phyloP scores from a whole-genome alignment of 1,140 invertebrate genomes.

The Contarinia nasturtii region DNA sequence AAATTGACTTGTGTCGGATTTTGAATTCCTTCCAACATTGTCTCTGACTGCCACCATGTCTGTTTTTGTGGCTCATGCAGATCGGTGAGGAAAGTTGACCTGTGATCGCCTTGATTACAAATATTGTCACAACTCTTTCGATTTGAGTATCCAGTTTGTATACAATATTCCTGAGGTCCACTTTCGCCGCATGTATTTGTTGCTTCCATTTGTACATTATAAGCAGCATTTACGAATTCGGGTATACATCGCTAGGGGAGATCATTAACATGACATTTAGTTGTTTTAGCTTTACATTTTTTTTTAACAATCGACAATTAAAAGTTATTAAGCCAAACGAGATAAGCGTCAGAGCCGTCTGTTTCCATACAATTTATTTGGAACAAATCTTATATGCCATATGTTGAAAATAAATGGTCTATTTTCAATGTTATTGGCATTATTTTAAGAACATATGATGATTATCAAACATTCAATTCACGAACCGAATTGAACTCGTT shows the following conservation, averaged over 20 bases:
- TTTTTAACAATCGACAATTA: too few species aligned
- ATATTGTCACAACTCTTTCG: conserved; percentile 27
- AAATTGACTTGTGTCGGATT: conserved; percentile 82
- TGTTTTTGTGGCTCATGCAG: conserved; percentile 69
- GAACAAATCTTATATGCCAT: too few species aligned
- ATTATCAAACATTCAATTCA: too few species aligned
- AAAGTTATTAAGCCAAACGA: too few species aligned
- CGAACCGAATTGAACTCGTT: too few species aligned
- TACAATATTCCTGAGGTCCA: conserved; percentile 62
- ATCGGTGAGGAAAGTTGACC: conserved; percentile 62
- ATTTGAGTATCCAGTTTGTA: conserved; percentile 54
- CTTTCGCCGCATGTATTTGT: conserved; percentile 88
- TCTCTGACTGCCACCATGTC: conserved; percentile 98
- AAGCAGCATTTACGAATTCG: conserved; percentile 92
- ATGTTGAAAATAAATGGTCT: too few species aligned
- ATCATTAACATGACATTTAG: background rate
- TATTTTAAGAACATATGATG: too few species aligned
- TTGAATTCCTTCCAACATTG: conserved; percentile 84
- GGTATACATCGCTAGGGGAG: conserved; percentile 73
- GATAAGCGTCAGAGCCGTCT: too few species aligned
- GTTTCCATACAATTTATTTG: too few species aligned
- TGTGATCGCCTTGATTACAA: conserved; percentile 11
- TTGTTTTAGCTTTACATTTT: too few species aligned
- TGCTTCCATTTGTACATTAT: conserved; percentile 64
- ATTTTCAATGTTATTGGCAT: too few species aligned